These are phyloP conservation scores for Metalampra italica DNA, from an alignment of 2,888 invertebrate species.

Conservation along the genomic window DNA sequence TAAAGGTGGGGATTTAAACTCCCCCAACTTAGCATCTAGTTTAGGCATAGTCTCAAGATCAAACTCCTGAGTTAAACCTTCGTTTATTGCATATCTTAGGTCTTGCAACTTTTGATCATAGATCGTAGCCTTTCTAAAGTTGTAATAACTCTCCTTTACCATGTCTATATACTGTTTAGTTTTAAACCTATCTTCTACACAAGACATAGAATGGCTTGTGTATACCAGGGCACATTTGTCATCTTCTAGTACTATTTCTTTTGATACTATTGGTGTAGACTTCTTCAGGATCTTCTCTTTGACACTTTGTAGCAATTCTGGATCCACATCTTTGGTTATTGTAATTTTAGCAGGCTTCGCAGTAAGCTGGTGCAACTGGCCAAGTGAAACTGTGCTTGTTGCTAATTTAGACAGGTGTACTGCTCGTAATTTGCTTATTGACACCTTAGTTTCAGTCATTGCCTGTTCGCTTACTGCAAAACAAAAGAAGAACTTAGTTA, in stretches of 20 bases:
- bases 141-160: constrained; percentile 71
- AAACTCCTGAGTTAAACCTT: constrained; percentile 66
- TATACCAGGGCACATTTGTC: constrained; percentile 68
- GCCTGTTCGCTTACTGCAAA: constrained; percentile 80
- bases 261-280: constrained; percentile 20
- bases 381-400: constrained; percentile 74
- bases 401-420: constrained; percentile 83
- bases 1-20: constrained; percentile 19
- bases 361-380: constrained; percentile 79
- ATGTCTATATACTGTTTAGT: constrained; percentile 55
- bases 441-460: constrained; percentile 82
- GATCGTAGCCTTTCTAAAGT: constrained; percentile 66
- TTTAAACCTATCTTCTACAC: constrained; percentile 50
- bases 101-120: constrained; percentile 69
- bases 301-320: constrained; percentile 59
- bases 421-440: constrained; percentile 82
- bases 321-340: constrained; percentile 52
- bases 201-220: constrained; percentile 50
- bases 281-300: constrained; percentile 64
- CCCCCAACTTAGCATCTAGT: constrained; percentile 18
- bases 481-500: background rate
- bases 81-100: constrained; percentile 66
- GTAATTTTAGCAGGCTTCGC: constrained; percentile 35
- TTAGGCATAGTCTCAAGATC: constrained; percentile 29
- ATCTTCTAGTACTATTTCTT: constrained; percentile 49